A percentile compares a stretch with the other conserved stretches of the same genome.
phyloP scores from a whole-genome alignment of 2,113 vertebrate genomes.

The Malurus cyaneus region DNA sequence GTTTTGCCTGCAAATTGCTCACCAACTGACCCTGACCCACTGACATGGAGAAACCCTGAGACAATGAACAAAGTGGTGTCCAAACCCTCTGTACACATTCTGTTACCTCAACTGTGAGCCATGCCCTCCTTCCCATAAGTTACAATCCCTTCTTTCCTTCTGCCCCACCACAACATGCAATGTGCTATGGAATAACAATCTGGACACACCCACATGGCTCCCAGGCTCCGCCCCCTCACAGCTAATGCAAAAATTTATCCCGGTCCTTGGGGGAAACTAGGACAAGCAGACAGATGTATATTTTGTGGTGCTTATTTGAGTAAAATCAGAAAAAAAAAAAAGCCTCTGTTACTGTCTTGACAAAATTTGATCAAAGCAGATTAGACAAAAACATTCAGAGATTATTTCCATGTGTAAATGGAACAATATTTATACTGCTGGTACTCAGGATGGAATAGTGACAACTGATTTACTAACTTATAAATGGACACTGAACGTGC shows the following conservation, averaged over 20 bases:
- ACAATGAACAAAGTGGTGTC: neutral
- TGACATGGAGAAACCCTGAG: neutral
- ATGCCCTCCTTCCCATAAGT: no score
- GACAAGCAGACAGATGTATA: neutral
- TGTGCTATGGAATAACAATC: neutral
- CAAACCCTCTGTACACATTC: neutral
- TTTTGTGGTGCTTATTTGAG: neutral
- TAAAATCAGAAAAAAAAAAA: neutral
- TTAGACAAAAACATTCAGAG: neutral
- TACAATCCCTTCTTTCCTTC: neutral
- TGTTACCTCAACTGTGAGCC: neutral
- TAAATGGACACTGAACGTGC: fast-evolving
- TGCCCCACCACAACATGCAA: fast-evolving
- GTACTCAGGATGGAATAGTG: neutral
- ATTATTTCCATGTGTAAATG: neutral
- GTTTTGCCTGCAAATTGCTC: neutral
- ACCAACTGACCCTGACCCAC: neutral
- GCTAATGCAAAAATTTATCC: neutral
- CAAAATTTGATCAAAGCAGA: neutral
- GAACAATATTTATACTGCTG: neutral
- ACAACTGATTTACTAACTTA: neutral
- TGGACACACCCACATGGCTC: fast-evolving
- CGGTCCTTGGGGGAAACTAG: fast-evolving
- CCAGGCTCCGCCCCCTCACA: neutral
- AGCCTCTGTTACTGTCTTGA: neutral